Conservation (phyloP, 2,888 invertebrate genomes). For the Seira sanloemensis region DNA sequence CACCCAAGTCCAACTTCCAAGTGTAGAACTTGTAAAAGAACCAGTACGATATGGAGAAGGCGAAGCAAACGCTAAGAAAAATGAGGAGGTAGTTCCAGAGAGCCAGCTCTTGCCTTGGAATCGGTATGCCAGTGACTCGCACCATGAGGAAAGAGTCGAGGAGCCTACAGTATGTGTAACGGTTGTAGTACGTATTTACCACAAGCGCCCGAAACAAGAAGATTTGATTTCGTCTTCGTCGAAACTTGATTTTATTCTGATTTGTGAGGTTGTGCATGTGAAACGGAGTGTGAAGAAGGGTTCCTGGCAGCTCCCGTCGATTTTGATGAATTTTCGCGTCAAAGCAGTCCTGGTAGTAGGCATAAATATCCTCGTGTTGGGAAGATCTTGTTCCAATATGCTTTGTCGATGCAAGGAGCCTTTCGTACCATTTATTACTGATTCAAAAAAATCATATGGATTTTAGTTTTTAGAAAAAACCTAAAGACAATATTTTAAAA, state of each 20-base stretch:
- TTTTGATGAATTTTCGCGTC: constrained; percentile 20
- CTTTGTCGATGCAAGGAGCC: constrained; percentile 24
- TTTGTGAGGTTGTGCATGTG: constrained; percentile 67
- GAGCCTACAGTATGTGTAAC: constrained; percentile 68
- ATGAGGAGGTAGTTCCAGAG: constrained; percentile 57
- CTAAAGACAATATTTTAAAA: background rate
- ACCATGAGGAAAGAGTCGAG: constrained; percentile 70
- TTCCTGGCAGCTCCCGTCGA: constrained; percentile 28
- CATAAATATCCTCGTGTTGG: constrained; percentile 62
- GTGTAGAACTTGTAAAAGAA: constrained; percentile 57
- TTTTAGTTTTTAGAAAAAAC: background rate
- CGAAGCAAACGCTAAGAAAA: constrained; percentile 41
- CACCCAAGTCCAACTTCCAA: constrained; percentile 53
- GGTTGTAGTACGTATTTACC: constrained; percentile 69
- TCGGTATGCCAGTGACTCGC: constrained; percentile 64
- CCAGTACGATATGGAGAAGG: constrained; percentile 57
- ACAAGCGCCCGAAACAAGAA: constrained; percentile 70
- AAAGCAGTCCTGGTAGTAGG: constrained; percentile 65
- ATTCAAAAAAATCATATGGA: constrained; percentile 1
- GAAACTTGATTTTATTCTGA: constrained; percentile 62
- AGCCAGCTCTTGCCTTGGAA: constrained; percentile 62
- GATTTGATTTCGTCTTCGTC: constrained; percentile 66
- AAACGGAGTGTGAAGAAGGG: constrained; percentile 17
- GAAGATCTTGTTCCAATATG: constrained; percentile 24
- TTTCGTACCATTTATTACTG: constrained; percentile 55